Percentiles rank a stretch among this genome's conserved stretches.
Evolutionary conservation across 2,113 vertebrate genomes (phyloP).

Genomic region (Cathartes aura): DNA sequence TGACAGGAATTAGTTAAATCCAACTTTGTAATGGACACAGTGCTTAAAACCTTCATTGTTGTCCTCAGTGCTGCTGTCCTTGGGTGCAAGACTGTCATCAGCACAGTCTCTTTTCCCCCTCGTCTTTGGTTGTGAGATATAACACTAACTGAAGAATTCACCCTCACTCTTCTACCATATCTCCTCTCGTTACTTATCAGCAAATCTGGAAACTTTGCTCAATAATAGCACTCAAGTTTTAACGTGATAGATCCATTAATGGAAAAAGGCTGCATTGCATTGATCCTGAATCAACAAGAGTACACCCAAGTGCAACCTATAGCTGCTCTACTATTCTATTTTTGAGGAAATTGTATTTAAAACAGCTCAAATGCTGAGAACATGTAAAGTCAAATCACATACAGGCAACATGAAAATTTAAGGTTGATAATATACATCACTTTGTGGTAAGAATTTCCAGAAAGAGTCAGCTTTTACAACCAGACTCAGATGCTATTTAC

Average conservation of each 20-base stretch:
- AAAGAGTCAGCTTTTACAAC: background rate
- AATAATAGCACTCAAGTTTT: background rate
- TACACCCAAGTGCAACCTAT: background rate
- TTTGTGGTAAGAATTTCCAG: background rate
- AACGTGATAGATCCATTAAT: background rate
- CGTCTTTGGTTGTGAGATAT: background rate
- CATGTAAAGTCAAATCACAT: background rate
- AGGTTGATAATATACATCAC: background rate
- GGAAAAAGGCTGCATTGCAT: background rate
- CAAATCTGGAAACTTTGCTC: background rate
- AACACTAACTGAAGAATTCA: background rate
- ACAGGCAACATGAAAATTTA: background rate
- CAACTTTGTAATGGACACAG: background rate
- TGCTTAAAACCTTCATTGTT: background rate
- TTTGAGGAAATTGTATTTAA: background rate
- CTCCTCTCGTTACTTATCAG: background rate
- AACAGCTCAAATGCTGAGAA: background rate
- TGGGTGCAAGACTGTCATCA: background rate
- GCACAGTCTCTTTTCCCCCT: background rate
- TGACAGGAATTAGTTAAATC: constrained; percentile 42
- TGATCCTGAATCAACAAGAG: background rate
- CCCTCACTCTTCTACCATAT: background rate
- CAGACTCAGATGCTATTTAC: background rate
- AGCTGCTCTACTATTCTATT: background rate
- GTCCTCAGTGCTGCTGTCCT: background rate